A percentile compares a stretch with the other conserved stretches of the same genome.
Evolutionary conservation across 2,113 vertebrate species (phyloP).

Genomic region (Bufo gargarizans): DNA sequence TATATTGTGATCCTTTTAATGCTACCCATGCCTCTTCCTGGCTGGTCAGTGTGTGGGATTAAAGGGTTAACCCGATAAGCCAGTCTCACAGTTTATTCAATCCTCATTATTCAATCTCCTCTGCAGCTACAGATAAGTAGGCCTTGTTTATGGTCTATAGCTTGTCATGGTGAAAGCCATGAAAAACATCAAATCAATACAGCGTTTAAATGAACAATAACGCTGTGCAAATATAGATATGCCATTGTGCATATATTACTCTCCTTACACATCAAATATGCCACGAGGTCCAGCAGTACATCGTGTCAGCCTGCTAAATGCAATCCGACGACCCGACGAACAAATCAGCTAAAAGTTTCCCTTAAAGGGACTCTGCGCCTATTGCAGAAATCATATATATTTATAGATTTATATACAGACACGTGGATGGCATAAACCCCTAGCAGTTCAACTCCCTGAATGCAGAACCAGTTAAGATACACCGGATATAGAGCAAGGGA

Average conservation of each 20-base stretch:
- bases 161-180: slow-evolving; percentile 68
- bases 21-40: background rate
- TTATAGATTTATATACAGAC: background rate
- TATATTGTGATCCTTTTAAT: background rate
- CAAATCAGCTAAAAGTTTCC: slow-evolving; percentile 43
- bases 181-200: slow-evolving; percentile 76
- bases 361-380: background rate
- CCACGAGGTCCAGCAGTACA: slow-evolving; percentile 56
- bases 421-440: background rate
- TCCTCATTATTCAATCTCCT: slow-evolving; percentile 71
- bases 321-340: slow-evolving; percentile 62
- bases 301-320: slow-evolving; percentile 71
- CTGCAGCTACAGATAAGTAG: slow-evolving; percentile 68
- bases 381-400: background rate
- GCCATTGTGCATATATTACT: slow-evolving; percentile 79
- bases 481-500: too few relatives aligned
- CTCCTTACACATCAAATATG: slow-evolving; percentile 56
- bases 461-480: too few relatives aligned
- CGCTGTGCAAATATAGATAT: slow-evolving; percentile 74
- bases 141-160: slow-evolving; percentile 74
- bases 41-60: background rate
- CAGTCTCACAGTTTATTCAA: slow-evolving; percentile 68
- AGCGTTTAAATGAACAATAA: slow-evolving; percentile 76
- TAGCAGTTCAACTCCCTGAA: too few relatives aligned
- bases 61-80: slow-evolving; percentile 41